Evolutionary conservation across 2,888 invertebrate genomes (phyloP), one percentile per base, ranked within the genome.

Genomic region (Drosophila koepferae): DNA sequence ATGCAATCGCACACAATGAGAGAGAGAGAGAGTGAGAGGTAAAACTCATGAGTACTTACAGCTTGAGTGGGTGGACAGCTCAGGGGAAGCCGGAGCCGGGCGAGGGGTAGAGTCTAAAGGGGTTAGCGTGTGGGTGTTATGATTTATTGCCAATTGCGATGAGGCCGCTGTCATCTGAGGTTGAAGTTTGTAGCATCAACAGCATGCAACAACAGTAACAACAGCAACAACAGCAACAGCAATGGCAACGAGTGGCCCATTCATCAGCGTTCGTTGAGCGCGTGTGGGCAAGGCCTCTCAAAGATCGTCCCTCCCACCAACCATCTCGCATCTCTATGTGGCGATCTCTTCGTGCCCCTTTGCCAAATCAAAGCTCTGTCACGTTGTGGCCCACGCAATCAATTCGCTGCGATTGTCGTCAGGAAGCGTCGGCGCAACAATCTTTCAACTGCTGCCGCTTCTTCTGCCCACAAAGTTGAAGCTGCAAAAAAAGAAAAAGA

Each of bases 131-230:
- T 86, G 86, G 86, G 86, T 86, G 86, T 78, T 84, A 86, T 86
- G 90, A 86, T 89, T 86, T 86, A 86, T 86, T 83, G 86, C 90
- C 90, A 86, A 86, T 86, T 90, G 90, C 76, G 64, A 56, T 48
- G 48, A 60, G 70, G 64, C 75, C 49, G 63, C 61, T 34, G 44
- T n/a, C 31, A 43, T 20, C 49, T 65, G 38, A 67, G 69, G 66
- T 67, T 67, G 67, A 67, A 58, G 70, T 70, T 67, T 70, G 71
- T 38, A 18, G 49, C 67, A 67, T 12, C 55, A 53, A 34, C 41
- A 31, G 43, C 41, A 58, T 43, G 69, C 55, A 63, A 31, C 53
- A 58, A 31, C 34, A 67, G 40, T 18, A 60, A 51, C 20, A 62
- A 49, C 38, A 67, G 23, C 55, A 63, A 31, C 53, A 58, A 31